Percentiles rank a stretch among this genome's conserved stretches.
phyloP scores from a whole-genome alignment of 2,113 vertebrate species.

The Petrocephalus zakoni region DNA sequence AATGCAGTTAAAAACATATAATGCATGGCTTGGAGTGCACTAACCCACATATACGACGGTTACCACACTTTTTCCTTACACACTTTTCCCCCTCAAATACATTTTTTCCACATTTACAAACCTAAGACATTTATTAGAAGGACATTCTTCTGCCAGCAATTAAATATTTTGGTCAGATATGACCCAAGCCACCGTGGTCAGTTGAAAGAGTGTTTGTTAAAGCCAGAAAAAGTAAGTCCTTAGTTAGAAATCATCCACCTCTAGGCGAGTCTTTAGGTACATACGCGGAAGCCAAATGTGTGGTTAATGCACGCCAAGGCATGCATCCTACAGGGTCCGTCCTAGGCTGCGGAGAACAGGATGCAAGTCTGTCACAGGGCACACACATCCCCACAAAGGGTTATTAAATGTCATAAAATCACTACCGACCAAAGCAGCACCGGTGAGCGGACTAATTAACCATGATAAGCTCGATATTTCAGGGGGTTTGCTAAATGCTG shows the following conservation, averaged over 20 bases:
- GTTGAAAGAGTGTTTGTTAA: not conserved
- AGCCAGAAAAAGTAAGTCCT: not conserved
- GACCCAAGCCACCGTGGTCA: not conserved
- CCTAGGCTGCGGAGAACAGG: not conserved
- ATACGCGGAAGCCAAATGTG: not conserved
- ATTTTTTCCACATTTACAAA: not conserved
- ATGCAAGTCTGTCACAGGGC: not conserved
- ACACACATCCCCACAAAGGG: not conserved
- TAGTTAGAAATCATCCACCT: not conserved
- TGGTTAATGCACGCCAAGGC: not conserved
- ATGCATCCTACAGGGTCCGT: not conserved
- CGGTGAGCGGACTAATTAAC: not conserved
- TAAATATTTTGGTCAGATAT: not conserved
- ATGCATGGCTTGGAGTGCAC: not conserved
- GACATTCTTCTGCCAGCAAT: not conserved
- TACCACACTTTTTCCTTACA: not conserved
- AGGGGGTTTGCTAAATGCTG: not conserved
- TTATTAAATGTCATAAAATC: not conserved
- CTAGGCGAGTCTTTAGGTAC: not conserved
- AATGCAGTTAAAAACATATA: not conserved
- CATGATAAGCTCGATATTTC: not conserved
- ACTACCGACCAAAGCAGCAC: not conserved
- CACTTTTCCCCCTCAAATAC: not conserved
- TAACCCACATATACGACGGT: not conserved
- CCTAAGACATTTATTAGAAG: not conserved